phyloP scores from a whole-genome alignment of 2,888 invertebrate species.

The Panzeria rudis region DNA sequence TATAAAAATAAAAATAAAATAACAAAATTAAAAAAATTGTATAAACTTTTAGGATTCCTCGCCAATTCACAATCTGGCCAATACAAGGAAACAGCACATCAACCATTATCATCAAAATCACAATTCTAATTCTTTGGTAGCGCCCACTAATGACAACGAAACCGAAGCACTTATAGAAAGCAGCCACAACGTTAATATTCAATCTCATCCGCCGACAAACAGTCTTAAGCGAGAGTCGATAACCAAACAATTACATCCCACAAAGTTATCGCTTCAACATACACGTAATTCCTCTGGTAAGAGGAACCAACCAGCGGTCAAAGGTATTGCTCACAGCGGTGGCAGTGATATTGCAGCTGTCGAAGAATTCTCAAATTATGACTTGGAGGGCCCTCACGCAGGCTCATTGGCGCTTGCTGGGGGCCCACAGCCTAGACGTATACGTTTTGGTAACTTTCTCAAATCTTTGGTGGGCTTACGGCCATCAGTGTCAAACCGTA shows the following conservation, averaged over 20 bases:
- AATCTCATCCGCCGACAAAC: constrained; percentile 76
- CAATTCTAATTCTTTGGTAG: constrained; percentile 67
- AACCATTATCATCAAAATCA: constrained; percentile 77
- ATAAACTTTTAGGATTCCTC: constrained; percentile 81
- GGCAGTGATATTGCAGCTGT: constrained; percentile 66
- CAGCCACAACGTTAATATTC: constrained; percentile 80
- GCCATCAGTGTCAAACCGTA: constrained; percentile 73
- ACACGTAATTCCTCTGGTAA: constrained; percentile 64
- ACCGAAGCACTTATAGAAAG: constrained; percentile 82
- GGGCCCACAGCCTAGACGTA: constrained; percentile 81
- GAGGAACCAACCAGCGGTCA: constrained; percentile 47
- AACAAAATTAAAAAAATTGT: not conserved
- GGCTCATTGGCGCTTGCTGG: constrained; percentile 80
- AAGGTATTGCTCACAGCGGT: constrained; percentile 50
- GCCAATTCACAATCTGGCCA: constrained; percentile 84
- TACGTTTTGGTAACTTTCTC: constrained; percentile 83
- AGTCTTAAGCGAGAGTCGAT: constrained; percentile 58
- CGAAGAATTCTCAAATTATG: constrained; percentile 71
- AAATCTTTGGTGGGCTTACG: constrained; percentile 83
- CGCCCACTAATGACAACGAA: constrained; percentile 78
- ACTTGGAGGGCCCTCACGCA: constrained; percentile 78
- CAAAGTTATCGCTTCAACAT: constrained; percentile 72
- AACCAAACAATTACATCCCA: constrained; percentile 70
- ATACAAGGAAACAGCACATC: constrained; percentile 81
- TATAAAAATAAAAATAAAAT: constrained; percentile 1